phyloP scores from a whole-genome alignment of 2,888 invertebrate genomes.

The Ypsolopha sequella region DNA sequence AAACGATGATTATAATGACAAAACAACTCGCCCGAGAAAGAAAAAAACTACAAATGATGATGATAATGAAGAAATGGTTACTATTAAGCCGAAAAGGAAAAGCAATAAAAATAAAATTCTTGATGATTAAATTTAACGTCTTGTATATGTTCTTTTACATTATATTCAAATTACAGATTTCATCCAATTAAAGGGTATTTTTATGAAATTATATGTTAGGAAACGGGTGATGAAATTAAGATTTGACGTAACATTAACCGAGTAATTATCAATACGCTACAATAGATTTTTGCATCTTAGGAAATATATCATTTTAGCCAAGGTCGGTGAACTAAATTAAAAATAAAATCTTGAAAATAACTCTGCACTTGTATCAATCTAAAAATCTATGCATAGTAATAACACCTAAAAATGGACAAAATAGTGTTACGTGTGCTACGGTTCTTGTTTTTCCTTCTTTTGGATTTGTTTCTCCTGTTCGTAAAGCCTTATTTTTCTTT shows the following conservation, averaged over 20 bases:
- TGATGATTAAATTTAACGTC: too few species aligned
- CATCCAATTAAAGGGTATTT: too few species aligned
- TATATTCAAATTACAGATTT: too few species aligned
- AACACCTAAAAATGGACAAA: slow-evolving; percentile 47
- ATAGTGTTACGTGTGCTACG: slow-evolving; percentile 32
- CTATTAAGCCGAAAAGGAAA: too few species aligned
- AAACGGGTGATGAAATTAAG: background rate
- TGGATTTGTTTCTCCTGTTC: background rate
- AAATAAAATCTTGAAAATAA: too few species aligned
- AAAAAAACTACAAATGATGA: background rate
- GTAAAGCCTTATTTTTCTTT: background rate
- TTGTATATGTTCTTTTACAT: too few species aligned
- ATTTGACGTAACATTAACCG: background rate
- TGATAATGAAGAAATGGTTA: background rate
- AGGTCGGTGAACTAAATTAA: too few species aligned
- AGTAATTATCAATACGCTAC: slow-evolving; percentile 16
- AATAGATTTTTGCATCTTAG: slow-evolving; percentile 7
- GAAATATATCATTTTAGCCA: too few species aligned
- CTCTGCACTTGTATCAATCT: slow-evolving; percentile 2
- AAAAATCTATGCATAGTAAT: slow-evolving; percentile 28
- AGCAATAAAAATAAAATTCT: too few species aligned
- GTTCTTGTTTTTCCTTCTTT: slow-evolving; percentile 8
- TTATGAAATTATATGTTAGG: too few species aligned
- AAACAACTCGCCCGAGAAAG: slow-evolving; percentile 3
- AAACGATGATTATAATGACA: slow-evolving; percentile 14